Base-by-base conservation (phyloP, 1,140 invertebrate species). In the Potamilus streckersoni region DNA sequence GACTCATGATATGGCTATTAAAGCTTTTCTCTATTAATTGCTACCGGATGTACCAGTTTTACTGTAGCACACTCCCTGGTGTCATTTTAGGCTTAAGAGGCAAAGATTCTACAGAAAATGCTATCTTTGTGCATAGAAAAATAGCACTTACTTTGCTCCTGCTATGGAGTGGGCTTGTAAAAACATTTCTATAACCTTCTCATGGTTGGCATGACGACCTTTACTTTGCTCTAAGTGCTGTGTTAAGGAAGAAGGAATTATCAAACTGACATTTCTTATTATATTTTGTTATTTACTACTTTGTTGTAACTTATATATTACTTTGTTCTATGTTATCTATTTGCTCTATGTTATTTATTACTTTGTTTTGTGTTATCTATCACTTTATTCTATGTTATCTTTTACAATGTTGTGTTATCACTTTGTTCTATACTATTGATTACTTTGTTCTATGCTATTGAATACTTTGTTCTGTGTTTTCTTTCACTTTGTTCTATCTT, bases 111-210 rank as follows among this genome's bases (percentile, higher is more conserved):
- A 23, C 6, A 23, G 23, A 62, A 62, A 31, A 3, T 49, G 6
- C 6, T 49, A 49, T 49, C 19, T 19, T 62, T 0, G 60, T 23
- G 19, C 19, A 8, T 14, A 12, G 60, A n/a, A 55, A 16, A 61
- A 16, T 12, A 68, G 31, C 49, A 83, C 88, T 82, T 83, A 89
- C 88, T 85, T 83, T 23, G 83, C 82, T 17, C 80, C 78, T 38
- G 88, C 88, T 27, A 88, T 84, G n/a, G 84, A 84, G 69, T 89
- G 87, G 19, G 87, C 87, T 73, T 88, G 86, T 17, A 87, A 79
- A 71, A 84, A 88, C 61, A 85, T 79, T 16, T 88, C 82, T 63
- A 88, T 88, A 31, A 84, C 83, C 66, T 84, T 84, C 17, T 86
- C 83, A 68, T 87, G 85, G 73, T 89, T 87, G 56, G 86, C 86